Evolutionary conservation across 2,113 vertebrate genomes (phyloP), one percentile per base, ranked within the genome.

Genomic region (zebrafish (Danio rerio)): DNA sequence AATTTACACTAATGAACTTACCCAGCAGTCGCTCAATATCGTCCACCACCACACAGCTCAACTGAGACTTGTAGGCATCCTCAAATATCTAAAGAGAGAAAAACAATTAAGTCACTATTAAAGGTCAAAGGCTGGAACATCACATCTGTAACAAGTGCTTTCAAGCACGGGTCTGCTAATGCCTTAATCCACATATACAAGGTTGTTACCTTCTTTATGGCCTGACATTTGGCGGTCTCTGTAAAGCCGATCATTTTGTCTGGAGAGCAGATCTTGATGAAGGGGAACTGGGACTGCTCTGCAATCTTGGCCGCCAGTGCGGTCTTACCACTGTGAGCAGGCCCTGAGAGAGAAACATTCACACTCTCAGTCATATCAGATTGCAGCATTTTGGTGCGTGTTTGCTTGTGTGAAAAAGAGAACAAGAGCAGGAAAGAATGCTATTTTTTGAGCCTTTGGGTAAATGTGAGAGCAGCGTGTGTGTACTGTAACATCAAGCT

Each of bases 231-330:
- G 87, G 97, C 97, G 1, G 95, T 98, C 91, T 99, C 98, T 0
- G 97, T 96, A 90, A 95, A 95, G 61, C 97, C 97, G 0, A 99
- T 99, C 97, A 98, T 99, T 91, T 98, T 99, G 89, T 99, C 97
- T 0, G 98, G 97, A 84, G 97, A 99, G 86, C 98, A 99, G 91
- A 99, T 98, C 93, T 99, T 99, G 93, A 99, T 99, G 73, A 99
- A 99, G n/a, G 98, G 98, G 85, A 99, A 99, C 89, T 96, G 94
- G 74, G 97, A 99, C 4, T 97, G 95, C 89, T 99, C 97, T 0
- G 98, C 93, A 84, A 99, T 99, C 89, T 96, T 97, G 49, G 96
- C 97, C 31, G 97, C 96, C 73, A 99, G 83, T 0, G 98, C 97
- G 0, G 98, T 99, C 87, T 99, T 99, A 0, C 98, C 97, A 10